Evolutionary conservation across 2,888 invertebrate species (phyloP), one percentile per base, ranked within the genome.

Genomic region (Leucophenga montana): DNA sequence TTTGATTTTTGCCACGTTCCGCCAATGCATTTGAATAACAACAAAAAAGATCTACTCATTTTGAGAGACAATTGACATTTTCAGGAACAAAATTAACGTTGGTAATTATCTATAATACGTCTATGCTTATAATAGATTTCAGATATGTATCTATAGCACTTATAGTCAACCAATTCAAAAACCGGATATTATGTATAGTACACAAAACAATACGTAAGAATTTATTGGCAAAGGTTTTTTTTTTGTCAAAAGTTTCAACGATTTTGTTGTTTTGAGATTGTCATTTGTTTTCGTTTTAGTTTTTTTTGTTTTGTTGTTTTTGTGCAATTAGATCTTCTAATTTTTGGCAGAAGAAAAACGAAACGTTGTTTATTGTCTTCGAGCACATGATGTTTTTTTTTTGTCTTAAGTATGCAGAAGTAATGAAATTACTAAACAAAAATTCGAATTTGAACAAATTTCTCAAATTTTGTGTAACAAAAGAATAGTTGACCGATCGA

Each of bases 331-430:
- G n/a, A n/a, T n/a, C n/a, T n/a, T n/a, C n/a, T n/a, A n/a, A n/a
- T n/a, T n/a, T n/a, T n/a, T 61, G 13, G 14, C n/a, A n/a, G 14
- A 3, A 31, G 31, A 31, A 64, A 64, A 44, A 59, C 59, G 18
- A 46, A 46, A 14, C 20, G 39, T 62, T 39, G 39, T 64, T 64
- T 20, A 48, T 22, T 61, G 61, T 18, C 27, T 33, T 64, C n/a
- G n/a, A 20, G 62, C 48, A 64, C 62, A 64, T 64, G 62, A 64
- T 48, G n/a, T 13, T 48, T 48, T 48, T 9, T 48, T n/a, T 9
- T 48, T 48, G 13, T n/a, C 8, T 48, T 48, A 13, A 16, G 14
- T n/a, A n/a, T 48, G 5, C 5, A 48, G 48, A 5, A 13, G 16
- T 48, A 48, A 48, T n/a, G 11, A 48, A 48, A 48, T 13, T 48